A percentile compares a stretch with the other conserved stretches of the same genome.
These are phyloP conservation scores for Branchinecta lynchi DNA, from an alignment of 1,140 invertebrate genomes.

Conservation along the genomic window DNA sequence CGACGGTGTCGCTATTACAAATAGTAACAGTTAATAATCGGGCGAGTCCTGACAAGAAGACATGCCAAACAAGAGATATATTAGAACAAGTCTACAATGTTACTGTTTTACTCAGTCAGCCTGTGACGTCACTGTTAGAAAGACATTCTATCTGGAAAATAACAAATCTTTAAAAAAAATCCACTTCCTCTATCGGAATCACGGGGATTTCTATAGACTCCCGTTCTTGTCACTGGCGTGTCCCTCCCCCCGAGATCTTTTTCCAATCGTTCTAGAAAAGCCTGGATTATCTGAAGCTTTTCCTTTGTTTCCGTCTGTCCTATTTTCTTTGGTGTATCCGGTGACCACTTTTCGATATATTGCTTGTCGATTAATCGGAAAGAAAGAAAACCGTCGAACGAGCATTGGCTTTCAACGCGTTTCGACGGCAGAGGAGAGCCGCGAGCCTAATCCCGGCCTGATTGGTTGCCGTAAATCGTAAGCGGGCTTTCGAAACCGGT, in stretches of 20 bases:
- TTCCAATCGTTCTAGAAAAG: slow-evolving; percentile 7
- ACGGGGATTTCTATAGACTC: background rate
- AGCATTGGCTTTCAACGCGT: background rate
- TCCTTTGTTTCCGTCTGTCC: background rate
- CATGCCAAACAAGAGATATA: too few relatives aligned
- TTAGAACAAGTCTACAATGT: too few relatives aligned
- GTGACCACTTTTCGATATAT: slow-evolving; percentile 11
- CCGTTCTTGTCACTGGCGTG: background rate
- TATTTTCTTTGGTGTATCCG: background rate
- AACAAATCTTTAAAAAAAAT: too few relatives aligned
- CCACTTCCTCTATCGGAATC: too few relatives aligned
- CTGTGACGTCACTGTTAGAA: too few relatives aligned
- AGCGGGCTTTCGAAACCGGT: background rate
- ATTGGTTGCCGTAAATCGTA: slow-evolving; percentile 1
- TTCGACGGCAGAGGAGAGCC: background rate
- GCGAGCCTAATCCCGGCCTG: background rate
- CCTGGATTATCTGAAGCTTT: slow-evolving; percentile 9
- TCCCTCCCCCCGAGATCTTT: background rate
- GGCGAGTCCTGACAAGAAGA: too few relatives aligned
- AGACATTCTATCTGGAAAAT: too few relatives aligned
- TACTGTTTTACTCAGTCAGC: too few relatives aligned
- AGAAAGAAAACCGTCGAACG: background rate
- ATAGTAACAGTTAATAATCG: too few relatives aligned
- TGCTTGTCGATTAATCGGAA: slow-evolving; percentile 11
- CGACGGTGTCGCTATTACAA: too few relatives aligned